phyloP scores from a whole-genome alignment of 2,888 invertebrate species.

The Neria commutata region DNA sequence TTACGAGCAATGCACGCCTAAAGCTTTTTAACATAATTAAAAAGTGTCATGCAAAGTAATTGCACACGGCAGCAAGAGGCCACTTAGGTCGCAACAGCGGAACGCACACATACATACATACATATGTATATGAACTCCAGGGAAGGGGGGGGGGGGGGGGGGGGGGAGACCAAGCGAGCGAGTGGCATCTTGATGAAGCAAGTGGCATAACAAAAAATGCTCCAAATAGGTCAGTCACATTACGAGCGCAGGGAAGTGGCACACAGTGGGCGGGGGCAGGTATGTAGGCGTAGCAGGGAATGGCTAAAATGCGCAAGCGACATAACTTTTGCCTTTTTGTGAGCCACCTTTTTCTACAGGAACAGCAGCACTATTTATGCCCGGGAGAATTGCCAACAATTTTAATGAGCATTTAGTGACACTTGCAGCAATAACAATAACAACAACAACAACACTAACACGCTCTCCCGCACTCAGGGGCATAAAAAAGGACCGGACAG shows the following conservation, averaged over 20 bases:
- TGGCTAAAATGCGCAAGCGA: too few relatives aligned
- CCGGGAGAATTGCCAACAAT: constrained; percentile 28
- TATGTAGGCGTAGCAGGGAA: too few relatives aligned
- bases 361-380: constrained; percentile 1
- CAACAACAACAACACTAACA: not conserved
- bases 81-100: too few relatives aligned
- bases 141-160: too few relatives aligned
- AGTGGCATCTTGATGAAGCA: constrained; percentile 13
- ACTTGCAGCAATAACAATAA: not conserved
- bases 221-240: constrained; percentile 57
- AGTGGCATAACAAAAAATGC: constrained; percentile 33
- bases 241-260: constrained; percentile 37
- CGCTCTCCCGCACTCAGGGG: not conserved
- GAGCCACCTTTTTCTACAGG: too few relatives aligned
- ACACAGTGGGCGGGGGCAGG: too few relatives aligned
- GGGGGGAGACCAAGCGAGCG: constrained; percentile 13
- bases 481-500: too few relatives aligned
- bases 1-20: not conserved
- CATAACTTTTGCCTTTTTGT: too few relatives aligned
- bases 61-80: not conserved
- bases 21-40: constrained; percentile 10
- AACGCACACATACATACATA: constrained; percentile 33
- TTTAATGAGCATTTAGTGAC: constrained; percentile 48
- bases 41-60: constrained; percentile 2
- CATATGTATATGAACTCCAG: not conserved